Evolutionary conservation across 2,113 vertebrate species (phyloP).

Genomic region (Phalacrocorax pelagicus): DNA sequence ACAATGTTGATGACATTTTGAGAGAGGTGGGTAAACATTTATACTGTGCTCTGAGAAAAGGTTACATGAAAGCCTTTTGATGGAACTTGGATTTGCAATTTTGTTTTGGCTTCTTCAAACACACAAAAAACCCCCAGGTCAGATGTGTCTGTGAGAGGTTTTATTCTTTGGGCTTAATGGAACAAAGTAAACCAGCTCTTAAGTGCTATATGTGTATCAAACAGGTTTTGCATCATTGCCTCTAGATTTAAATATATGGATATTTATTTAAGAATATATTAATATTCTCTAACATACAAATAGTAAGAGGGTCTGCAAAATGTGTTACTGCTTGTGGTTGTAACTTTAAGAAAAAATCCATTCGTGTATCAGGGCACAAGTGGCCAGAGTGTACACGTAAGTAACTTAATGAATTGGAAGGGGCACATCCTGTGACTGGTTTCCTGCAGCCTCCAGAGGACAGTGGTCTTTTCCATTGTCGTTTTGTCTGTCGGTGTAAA

Average conservation of each 20-base stretch:
- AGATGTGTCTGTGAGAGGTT: background rate
- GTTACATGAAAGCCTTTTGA: slow-evolving; percentile 22
- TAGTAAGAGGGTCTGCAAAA: background rate
- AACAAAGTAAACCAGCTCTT: background rate
- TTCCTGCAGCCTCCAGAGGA: slow-evolving; percentile 8
- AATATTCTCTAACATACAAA: background rate
- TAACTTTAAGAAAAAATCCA: background rate
- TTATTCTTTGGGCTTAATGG: background rate
- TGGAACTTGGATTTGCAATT: background rate
- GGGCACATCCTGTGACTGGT: background rate
- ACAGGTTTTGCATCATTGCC: background rate
- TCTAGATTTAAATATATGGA: background rate
- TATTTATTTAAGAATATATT: background rate
- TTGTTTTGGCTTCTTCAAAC: background rate
- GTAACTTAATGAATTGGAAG: background rate
- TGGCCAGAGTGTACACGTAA: background rate
- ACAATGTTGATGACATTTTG: slow-evolving; percentile 13
- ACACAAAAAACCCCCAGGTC: background rate
- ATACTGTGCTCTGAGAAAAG: slow-evolving; percentile 17
- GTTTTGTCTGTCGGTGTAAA: background rate
- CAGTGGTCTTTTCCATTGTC: slow-evolving; percentile 43
- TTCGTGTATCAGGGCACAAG: background rate
- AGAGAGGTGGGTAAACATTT: slow-evolving; percentile 18
- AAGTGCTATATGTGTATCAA: background rate
- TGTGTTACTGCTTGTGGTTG: background rate